Conservation (phyloP, 2,113 vertebrate genomes). For the Cettia cetti region DNA sequence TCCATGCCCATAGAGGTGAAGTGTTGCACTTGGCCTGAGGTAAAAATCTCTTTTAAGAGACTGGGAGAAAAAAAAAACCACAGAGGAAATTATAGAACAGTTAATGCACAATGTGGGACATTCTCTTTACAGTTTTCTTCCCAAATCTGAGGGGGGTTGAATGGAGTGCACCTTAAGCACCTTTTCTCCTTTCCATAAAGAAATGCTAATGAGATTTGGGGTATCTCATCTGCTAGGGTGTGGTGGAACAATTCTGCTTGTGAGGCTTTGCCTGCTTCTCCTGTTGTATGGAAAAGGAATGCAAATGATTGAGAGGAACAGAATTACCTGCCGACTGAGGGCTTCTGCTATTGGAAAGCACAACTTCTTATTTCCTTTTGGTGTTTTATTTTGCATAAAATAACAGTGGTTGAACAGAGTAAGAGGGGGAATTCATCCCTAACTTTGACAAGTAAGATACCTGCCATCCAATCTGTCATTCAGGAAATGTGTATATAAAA, state of each 20-base stretch:
- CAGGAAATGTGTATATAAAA: background rate
- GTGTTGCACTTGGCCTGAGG: background rate
- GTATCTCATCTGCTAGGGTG: background rate
- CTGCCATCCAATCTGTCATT: background rate
- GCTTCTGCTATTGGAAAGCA: background rate
- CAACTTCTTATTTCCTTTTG: background rate
- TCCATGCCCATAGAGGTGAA: rapidly evolving
- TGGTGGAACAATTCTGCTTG: background rate
- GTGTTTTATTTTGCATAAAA: background rate
- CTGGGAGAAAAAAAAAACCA: background rate
- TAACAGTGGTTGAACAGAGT: background rate
- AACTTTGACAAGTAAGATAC: background rate
- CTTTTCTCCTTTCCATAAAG: background rate
- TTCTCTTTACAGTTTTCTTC: background rate
- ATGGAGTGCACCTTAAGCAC: background rate
- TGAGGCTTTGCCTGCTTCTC: background rate
- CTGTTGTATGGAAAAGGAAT: background rate
- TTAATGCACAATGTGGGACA: background rate
- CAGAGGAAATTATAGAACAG: background rate
- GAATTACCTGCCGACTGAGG: background rate
- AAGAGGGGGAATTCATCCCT: background rate
- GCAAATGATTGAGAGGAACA: background rate
- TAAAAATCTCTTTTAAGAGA: background rate
- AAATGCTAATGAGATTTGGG: background rate
- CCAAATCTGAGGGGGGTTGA: background rate